Evolutionary conservation across 2,888 invertebrate species (phyloP), one percentile per base, ranked within the genome.

Genomic region (Meganola albula): DNA sequence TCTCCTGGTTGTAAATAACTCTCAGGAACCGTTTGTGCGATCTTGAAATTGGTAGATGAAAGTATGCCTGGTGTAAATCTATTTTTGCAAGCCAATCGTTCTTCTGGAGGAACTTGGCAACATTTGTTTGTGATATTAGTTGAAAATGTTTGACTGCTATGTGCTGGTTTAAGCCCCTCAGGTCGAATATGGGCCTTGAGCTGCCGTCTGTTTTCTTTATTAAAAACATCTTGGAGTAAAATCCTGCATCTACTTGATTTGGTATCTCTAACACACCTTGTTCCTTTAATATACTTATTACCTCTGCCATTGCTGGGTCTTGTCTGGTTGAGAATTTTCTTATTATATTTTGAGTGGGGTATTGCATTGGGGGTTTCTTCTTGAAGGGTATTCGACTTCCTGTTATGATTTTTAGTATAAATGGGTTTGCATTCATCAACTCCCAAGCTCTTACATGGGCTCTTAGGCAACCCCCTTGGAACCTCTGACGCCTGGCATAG

Each of bases 21-120:
- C 11, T 9, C 4, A 54, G 35, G 20, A 41, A 55, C n/a, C 47
- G 10, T 11, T 42, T 20, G 30, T 53, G 53, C 4, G n/a, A 8
- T 1, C 22, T 18, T 6, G 23, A 46, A 3, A 25, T 14, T 4
- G 25, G 25, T 4, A 25, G 12, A 25, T 25, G 13, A 8, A 25
- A 25, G 7, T 25, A 55, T 1, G 48, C 52, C 8, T 50, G 43
- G 2, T 40, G 39, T 6, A 47, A 24, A 25, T 55, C 50, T 13
- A 55, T 34, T 22, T 55, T 55, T 2, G 9, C 7, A 3, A 14
- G n/a, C n/a, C 12, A 14, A 4, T 25, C 25, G 5, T 18, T 20
- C 25, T 47, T 25, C 13, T 42, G 30, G 5, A 48, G 12, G 8
- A 40, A 34, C 4, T 23, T 10, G 1, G 45, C 44, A 1, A 45